Evolutionary conservation across 2,113 vertebrate genomes (phyloP), one percentile per base, ranked within the genome.

Genomic region (Erpornis zantholeuca): DNA sequence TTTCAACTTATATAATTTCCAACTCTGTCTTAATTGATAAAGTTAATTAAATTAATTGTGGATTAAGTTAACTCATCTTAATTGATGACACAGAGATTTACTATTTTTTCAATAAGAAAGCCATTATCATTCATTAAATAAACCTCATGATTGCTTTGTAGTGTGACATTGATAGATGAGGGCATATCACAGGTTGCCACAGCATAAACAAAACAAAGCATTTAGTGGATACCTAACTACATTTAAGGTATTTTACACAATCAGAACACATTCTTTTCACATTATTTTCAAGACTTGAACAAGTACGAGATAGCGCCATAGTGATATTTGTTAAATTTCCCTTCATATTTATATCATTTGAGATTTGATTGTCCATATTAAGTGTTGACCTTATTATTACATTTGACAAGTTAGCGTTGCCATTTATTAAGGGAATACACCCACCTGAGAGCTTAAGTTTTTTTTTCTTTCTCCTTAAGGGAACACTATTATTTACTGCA

Each of bases 1-100:
- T 79, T 93, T 92, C 71, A 89, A 88, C 1, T 56, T 95, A 49
- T 59, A 71, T 89, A 44, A 94, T 93, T 97, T 94, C 69, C 36
- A 89, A 49, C 63, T 88, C 73, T 65, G 60, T 68, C 73, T 96
- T 94, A 93, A 96, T 81, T 96, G 87, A 70, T 76, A 78, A 80
- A 78, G 44, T 86, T 96, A 95, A 97, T 94, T 90, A 83, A 94
- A 97, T 96, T 95, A 95, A 81, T 94, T 91, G 79, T 63, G 53
- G 80, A 93, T 95, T 96, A 96, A 92, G 59, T 87, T 93, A 94
- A 73, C 22, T 88, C 61, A 63, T 16, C 42, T 94, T 85, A 95
- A 22, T 27, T 92, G 22, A 87, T 65, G 56, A 72, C 70, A 94
- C 57, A 82, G 22, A 79, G 59, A 56, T 85, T 94, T 90, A 77